Base-by-base conservation (phyloP, 2,797 vertebrate species). In the Xenops minutus region DNA sequence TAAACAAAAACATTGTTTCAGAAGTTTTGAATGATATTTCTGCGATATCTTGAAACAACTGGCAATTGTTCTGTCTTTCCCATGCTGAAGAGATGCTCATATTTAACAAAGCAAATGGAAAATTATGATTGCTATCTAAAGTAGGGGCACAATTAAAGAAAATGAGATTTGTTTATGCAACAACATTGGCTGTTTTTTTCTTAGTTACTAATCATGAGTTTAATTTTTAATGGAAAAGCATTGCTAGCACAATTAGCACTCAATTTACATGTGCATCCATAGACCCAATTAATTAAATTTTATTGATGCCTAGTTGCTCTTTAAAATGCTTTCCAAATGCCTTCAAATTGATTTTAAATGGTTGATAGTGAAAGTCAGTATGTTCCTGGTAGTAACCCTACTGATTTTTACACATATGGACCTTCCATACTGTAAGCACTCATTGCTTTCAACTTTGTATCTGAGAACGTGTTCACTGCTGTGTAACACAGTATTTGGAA, bases 251-350 rank as follows among this genome's bases (percentile, higher is more conserved):
- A 98, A 98, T 98, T 98, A 98, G 97, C 97, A 97, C 97, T 97
- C 97, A 97, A 98, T 98, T 98, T 98, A 97, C 98, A 98, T 98
- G 97, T 97, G 96, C 97, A 97, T 98, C 97, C 97, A 96, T 98
- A 97, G 97, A 97, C 96, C 97, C 74, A 97, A 98, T 98, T 98
- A 98, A 98, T 98, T 98, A 98, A 95, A 98, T 98, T 98, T 98
- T 98, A 98, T 98, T 98, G 98, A 98, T 97, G 97, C 95, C 96
- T 97, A 95, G 97, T 95, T 97, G 97, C 96, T 97, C 97, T 97
- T 98, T 98, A 98, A 98, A 98, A 98, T 97, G 98, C 97, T 97
- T 97, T 97, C 97, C 96, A 98, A 98, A 97, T 96, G 97, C 94
- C 64, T 98, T 93, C 96, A 98, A 98, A 98, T 97, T 97, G 97